phyloP scores from a whole-genome alignment of 1,140 invertebrate species.

The Maniola jurtina region DNA sequence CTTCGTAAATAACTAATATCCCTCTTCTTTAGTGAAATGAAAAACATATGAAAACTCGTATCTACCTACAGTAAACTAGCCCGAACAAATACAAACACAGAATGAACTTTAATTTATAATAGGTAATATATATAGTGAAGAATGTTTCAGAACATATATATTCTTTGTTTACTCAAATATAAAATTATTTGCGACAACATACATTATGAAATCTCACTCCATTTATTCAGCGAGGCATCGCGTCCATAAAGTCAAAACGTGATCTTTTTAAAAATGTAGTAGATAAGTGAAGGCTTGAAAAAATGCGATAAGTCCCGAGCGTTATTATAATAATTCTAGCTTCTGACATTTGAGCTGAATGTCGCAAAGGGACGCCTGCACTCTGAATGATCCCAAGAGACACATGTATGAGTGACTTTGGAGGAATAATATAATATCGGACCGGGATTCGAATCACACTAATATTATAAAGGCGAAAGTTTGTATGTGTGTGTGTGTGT shows the following conservation, averaged over 20 bases:
- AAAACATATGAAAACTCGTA: no score
- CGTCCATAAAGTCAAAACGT: background rate
- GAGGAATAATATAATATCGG: no score
- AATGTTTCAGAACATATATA: no score
- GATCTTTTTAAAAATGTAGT: conserved; percentile 3
- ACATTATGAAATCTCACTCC: background rate
- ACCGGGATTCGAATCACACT: no score
- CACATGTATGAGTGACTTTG: background rate
- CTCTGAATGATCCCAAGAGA: background rate
- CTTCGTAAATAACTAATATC: no score
- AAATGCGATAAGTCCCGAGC: background rate
- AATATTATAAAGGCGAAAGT: no score
- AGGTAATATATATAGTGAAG: no score
- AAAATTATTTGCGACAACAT: background rate
- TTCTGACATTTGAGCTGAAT: conserved; percentile 7
- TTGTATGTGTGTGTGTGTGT: no score
- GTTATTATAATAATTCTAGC: background rate
- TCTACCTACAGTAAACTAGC: no score
- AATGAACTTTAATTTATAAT: no score
- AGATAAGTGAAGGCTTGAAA: conserved; percentile 1
- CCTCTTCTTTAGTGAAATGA: no score
- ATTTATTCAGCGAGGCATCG: background rate
- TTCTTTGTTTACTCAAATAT: background rate
- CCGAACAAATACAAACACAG: no score
- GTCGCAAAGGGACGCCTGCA: background rate